Evolutionary conservation across 2,888 invertebrate genomes (phyloP).

Genomic region (Sialis fuliginosa): DNA sequence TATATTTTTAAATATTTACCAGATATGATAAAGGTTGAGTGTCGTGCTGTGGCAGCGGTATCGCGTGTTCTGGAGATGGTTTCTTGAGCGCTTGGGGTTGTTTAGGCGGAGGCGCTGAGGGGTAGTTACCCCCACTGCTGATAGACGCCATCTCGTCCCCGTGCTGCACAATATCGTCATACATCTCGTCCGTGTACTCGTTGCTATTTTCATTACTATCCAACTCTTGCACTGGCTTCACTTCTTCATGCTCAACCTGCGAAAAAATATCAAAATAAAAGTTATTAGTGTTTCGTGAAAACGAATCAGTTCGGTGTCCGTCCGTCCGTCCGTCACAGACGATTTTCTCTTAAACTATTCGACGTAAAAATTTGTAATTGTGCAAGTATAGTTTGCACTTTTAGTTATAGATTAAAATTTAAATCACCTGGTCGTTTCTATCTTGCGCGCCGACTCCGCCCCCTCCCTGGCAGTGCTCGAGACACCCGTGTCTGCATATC

Average conservation of each 20-base stretch:
- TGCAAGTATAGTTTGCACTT: no score
- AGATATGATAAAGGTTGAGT: no score
- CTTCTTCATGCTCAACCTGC: conserved; percentile 6
- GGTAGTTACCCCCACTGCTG: conserved; percentile 9
- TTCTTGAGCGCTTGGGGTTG: conserved; percentile 21
- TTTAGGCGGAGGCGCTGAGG: conserved; percentile 9
- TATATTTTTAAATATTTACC: no score
- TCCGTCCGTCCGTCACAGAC: no score
- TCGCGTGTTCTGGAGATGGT: conserved; percentile 7
- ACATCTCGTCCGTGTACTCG: conserved; percentile 18
- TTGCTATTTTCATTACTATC: conserved; percentile 22
- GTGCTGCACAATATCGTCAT: conserved; percentile 44
- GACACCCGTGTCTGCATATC: conserved; percentile 80
- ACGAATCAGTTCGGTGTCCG: conserved; percentile 4
- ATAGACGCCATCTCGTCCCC: conserved; percentile 30
- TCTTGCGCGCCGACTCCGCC: conserved; percentile 32
- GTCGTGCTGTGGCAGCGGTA: no score
- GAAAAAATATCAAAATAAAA: conserved; percentile 7
- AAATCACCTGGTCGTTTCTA: conserved; percentile 27
- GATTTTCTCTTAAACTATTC: no score
- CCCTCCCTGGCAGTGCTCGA: conserved; percentile 73
- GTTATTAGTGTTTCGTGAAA: conserved; percentile 8
- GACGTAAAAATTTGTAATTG: no score
- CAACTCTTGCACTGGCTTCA: conserved; percentile 9
- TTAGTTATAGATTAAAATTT: conserved; percentile 16